Conservation (phyloP, 2,797 vertebrate species). For the Characodon lateralis region DNA sequence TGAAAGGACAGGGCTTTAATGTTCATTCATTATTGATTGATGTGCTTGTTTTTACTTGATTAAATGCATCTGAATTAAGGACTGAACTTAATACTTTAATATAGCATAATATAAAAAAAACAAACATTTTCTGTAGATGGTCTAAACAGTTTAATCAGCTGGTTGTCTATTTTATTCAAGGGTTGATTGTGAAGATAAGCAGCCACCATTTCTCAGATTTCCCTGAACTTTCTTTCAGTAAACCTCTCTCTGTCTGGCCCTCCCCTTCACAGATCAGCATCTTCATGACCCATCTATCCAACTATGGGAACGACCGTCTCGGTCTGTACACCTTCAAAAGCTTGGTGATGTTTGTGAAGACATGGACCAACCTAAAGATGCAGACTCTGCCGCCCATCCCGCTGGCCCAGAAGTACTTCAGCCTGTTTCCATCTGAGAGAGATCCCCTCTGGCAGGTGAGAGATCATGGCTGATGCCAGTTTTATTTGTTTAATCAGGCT, state of each 20-base stretch:
- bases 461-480: neutral
- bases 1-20: neutral
- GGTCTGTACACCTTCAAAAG: slow-evolving; percentile 98
- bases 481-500: neutral
- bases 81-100: neutral
- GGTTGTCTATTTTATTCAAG: neutral
- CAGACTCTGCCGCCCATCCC: slow-evolving; percentile 94
- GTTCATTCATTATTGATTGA: neutral
- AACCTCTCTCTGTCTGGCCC: neutral
- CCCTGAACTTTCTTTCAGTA: neutral
- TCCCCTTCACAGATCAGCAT: slow-evolving; percentile 89
- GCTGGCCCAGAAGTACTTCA: slow-evolving; percentile 97
- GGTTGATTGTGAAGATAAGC: neutral
- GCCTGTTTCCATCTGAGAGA: slow-evolving; percentile 96
- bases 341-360: slow-evolving; percentile 92
- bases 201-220: neutral
- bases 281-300: slow-evolving; percentile 99
- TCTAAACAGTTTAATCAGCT: neutral
- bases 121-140: neutral
- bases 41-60: slow-evolving; percentile 6
- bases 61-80: neutral
- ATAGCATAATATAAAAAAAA: neutral
- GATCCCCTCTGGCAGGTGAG: slow-evolving; percentile 97
- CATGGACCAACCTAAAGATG: slow-evolving; percentile 96
- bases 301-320: slow-evolving; percentile 97